Evolutionary conservation across 2,888 invertebrate genomes (phyloP).

Genomic region (Noctua fimbriata): DNA sequence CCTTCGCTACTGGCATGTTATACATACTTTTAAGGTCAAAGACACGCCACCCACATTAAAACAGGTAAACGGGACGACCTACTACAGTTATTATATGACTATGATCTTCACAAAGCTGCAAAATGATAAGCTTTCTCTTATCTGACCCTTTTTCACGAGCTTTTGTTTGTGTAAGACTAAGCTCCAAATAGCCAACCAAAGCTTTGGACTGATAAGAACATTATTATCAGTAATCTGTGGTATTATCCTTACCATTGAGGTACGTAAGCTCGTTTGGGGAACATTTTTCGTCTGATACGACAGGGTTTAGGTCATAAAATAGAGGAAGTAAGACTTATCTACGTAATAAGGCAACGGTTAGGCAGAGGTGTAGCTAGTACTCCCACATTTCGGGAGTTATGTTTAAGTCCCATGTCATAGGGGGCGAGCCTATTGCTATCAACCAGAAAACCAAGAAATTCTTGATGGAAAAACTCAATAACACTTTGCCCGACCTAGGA

Average conservation of each 20-base stretch:
- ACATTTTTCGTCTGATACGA: conserved; percentile 10
- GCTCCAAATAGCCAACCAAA: background rate
- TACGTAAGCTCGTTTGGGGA: background rate
- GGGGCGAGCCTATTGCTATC: too few relatives aligned
- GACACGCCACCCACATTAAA: background rate
- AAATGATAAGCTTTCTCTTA: conserved; percentile 1
- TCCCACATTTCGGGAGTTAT: background rate
- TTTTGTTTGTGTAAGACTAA: conserved; percentile 4
- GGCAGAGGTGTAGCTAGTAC: background rate
- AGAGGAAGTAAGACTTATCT: background rate
- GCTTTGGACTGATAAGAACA: conserved; percentile 23
- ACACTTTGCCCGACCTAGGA: too few relatives aligned
- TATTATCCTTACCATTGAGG: background rate
- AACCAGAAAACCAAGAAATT: too few relatives aligned
- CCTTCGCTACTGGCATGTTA: too few relatives aligned
- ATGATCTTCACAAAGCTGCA: conserved; percentile 8
- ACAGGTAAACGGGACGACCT: background rate
- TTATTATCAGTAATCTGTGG: background rate
- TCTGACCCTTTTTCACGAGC: conserved; percentile 11
- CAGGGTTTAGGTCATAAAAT: conserved; percentile 3
- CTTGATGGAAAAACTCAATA: too few relatives aligned
- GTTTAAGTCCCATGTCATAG: too few relatives aligned
- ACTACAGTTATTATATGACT: background rate
- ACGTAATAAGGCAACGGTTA: background rate
- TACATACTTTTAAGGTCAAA: background rate